A percentile compares a stretch with the other conserved stretches of the same genome.
These are phyloP conservation scores for Drosophila tani DNA, from an alignment of 1,140 invertebrate genomes.

Conservation along the genomic window DNA sequence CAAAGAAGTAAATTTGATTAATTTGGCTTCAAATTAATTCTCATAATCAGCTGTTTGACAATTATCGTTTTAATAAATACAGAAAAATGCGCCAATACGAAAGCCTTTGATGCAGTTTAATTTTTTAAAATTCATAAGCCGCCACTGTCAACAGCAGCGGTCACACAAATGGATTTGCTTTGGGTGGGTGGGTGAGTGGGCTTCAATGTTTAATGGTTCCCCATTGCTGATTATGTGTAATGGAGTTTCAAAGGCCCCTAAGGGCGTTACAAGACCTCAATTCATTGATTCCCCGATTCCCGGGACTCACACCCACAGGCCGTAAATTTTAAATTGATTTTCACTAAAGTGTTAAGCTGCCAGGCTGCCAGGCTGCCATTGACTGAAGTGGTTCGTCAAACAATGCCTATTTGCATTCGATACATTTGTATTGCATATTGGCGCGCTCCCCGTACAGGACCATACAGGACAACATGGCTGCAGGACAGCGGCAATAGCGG, in stretches of 20 bases:
- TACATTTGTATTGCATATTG: slow-evolving; percentile 50
- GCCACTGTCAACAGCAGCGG: background rate
- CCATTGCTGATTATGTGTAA: slow-evolving; percentile 29
- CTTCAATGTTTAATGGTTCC: background rate
- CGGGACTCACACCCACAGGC: background rate
- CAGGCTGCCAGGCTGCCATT: slow-evolving; percentile 33
- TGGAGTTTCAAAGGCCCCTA: slow-evolving; percentile 15
- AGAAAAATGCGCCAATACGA: too few species aligned
- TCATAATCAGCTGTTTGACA: too few species aligned
- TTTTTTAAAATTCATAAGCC: slow-evolving; percentile 2
- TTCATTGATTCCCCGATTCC: background rate
- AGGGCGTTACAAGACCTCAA: slow-evolving; percentile 4
- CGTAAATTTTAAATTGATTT: slow-evolving; percentile 53
- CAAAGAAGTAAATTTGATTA: too few species aligned
- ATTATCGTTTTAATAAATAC: too few species aligned
- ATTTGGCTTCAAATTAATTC: too few species aligned
- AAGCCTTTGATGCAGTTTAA: too few species aligned
- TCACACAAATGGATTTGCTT: background rate
- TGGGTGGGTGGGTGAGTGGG: background rate
- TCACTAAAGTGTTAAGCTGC: slow-evolving; percentile 47
- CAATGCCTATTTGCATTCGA: slow-evolving; percentile 58
- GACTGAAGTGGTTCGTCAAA: slow-evolving; percentile 41
- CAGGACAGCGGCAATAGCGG: background rate
- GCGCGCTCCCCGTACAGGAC: background rate
- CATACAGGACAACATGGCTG: background rate